These are phyloP conservation scores for Daboia siamensis DNA, from an alignment of 2,113 vertebrate genomes.

Conservation along the genomic window DNA sequence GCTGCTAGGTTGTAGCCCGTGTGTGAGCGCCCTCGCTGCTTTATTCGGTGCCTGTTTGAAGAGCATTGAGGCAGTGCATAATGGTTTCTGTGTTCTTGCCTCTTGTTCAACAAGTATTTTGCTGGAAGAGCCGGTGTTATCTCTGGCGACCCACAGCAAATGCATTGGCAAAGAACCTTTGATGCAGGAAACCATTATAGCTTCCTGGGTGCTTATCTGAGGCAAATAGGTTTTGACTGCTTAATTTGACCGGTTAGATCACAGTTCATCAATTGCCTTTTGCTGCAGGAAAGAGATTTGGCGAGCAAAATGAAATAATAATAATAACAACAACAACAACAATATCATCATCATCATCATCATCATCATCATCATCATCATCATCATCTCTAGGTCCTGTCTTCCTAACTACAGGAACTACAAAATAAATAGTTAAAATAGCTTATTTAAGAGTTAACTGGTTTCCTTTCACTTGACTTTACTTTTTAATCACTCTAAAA, in stretches of 20 bases:
- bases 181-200: slow-evolving; percentile 17
- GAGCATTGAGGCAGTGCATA: background rate
- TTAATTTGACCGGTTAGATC: slow-evolving; percentile 59
- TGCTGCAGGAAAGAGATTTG: slow-evolving; percentile 43
- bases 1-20: background rate
- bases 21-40: background rate
- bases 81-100: background rate
- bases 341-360: background rate
- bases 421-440: background rate
- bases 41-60: background rate
- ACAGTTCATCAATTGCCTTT: slow-evolving; percentile 58
- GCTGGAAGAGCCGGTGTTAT: slow-evolving; percentile 10
- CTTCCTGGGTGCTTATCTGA: slow-evolving; percentile 51
- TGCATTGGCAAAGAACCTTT: slow-evolving; percentile 37
- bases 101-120: slow-evolving; percentile 42
- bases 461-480: background rate
- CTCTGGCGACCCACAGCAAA: slow-evolving; percentile 19
- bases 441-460: background rate
- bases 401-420: background rate
- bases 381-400: slow-evolving; percentile 19
- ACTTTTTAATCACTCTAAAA: background rate
- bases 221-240: slow-evolving; percentile 61
- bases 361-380: background rate
- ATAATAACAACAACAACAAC: no score
- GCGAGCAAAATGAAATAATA: background rate